Evolutionary conservation across 2,797 vertebrate genomes (phyloP), one percentile per base, ranked within the genome.

Genomic region (Bradypus variegatus): DNA sequence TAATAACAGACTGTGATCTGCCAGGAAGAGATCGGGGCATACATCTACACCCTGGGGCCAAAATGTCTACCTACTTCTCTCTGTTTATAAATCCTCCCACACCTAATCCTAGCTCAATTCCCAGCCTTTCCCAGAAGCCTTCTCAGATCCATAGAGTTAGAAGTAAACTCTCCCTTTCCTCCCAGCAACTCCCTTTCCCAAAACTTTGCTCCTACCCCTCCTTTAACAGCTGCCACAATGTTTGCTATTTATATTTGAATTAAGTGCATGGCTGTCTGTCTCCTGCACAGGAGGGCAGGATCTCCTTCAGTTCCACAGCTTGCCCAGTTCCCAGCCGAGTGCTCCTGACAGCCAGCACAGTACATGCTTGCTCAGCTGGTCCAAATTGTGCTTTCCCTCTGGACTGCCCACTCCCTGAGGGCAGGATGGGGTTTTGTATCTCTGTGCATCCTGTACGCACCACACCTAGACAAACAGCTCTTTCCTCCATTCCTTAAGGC

Each of bases 1-100:
- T 11, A 25, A 41, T 5, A 8, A 41, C 12, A 33, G 36, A 36
- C 8, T 2, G 13, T 10, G 62, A 67, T 7, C 78, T 0, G 0
- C 60, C 4, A 19, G 41, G 48, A 50, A 0, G 1, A 0, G 31
- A 29, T 33, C 1, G 53, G 45, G 60, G 50, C 13, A 0, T 33
- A 58, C 31, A 45, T 65, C 64, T 2, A 1, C 0, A 2, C 80
- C 10, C 0, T 15, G 3, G 0, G n/a, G 21, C 16, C 11, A 33
- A 25, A 60, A 19, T 0, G 27, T 83, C 50, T 58, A 65, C 15
- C 45, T 2, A 2, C n/a, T 10, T 31, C 53, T 29, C 77, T 41
- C 73, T 18, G 31, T 13, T 76, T 29, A 76, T 16, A 60, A 12
- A n/a, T 23, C 13, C 64, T 36, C 27, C 12, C 19, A 1, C 36